These are phyloP conservation scores for Pelecanoides urinatrix DNA, from an alignment of 2,113 vertebrate species.

Conservation along the genomic window DNA sequence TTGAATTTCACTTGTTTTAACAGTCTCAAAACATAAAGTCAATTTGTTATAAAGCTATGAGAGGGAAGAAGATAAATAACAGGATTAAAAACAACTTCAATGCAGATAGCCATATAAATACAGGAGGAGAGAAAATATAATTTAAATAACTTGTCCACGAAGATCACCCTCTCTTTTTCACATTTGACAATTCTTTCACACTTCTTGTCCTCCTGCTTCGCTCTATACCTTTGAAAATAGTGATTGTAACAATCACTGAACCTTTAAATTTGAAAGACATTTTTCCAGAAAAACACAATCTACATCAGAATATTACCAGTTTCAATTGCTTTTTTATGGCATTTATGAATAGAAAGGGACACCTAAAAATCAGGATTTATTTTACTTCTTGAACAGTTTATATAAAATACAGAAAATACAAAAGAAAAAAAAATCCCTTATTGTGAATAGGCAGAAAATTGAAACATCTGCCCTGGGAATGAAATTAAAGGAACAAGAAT, in stretches of 20 bases:
- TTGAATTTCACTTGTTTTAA: conserved; percentile 79
- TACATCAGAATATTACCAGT: background rate
- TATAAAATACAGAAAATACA: background rate
- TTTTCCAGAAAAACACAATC: background rate
- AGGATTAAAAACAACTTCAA: background rate
- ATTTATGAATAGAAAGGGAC: background rate
- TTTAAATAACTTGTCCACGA: background rate
- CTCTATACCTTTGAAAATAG: background rate
- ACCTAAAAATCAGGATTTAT: background rate
- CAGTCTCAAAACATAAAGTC: conserved; percentile 83
- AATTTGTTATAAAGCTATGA: conserved; percentile 88
- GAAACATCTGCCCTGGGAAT: background rate
- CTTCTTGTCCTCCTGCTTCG: background rate
- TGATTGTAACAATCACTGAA: background rate
- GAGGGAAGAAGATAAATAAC: background rate
- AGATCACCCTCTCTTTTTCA: background rate
- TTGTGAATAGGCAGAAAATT: background rate
- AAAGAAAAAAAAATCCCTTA: background rate
- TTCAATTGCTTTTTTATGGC: background rate
- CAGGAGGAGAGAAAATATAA: background rate
- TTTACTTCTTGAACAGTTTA: background rate
- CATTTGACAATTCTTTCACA: background rate
- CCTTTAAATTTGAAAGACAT: background rate
- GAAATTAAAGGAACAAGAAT: background rate
- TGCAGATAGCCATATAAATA: background rate